phyloP scores from a whole-genome alignment of 1,140 invertebrate species.

The Notospermus geniculatus region DNA sequence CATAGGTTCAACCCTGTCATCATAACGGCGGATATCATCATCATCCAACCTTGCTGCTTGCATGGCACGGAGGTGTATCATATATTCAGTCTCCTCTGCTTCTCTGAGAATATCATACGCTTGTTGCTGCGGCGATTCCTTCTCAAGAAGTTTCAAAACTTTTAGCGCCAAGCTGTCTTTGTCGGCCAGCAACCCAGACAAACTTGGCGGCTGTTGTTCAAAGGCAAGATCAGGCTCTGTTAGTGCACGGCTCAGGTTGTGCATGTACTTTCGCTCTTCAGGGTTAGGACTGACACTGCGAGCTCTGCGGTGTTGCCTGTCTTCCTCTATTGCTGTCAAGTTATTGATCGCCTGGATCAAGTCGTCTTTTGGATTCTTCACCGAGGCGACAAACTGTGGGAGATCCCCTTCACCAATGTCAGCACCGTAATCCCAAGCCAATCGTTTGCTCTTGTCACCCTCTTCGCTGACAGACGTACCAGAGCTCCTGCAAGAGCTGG shows the following conservation, averaged over 20 bases:
- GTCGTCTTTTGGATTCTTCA: background rate
- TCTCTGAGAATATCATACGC: slow-evolving; percentile 37
- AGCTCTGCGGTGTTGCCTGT: background rate
- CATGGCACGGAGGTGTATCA: slow-evolving; percentile 19
- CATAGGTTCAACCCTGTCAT: too few relatives aligned
- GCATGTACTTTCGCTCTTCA: background rate
- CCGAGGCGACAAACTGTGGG: slow-evolving; percentile 3
- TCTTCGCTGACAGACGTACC: slow-evolving; percentile 11
- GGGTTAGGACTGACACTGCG: slow-evolving; percentile 2
- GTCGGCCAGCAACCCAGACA: background rate
- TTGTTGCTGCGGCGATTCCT: slow-evolving; percentile 34
- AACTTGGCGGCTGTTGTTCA: background rate
- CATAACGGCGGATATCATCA: slow-evolving; percentile 13
- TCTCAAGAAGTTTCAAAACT: slow-evolving; percentile 24
- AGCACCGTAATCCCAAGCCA: slow-evolving; percentile 41
- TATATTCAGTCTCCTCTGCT: slow-evolving; percentile 28
- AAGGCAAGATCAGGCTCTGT: background rate
- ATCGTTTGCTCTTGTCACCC: slow-evolving; percentile 25
- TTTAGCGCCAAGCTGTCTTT: slow-evolving; percentile 11
- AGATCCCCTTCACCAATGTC: slow-evolving; percentile 29
- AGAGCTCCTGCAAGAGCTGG: background rate
- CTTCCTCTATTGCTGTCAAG: background rate
- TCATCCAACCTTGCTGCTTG: slow-evolving; percentile 22
- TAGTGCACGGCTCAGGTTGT: background rate
- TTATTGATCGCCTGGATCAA: too few relatives aligned